A percentile compares a stretch with the other conserved stretches of the same genome.
phyloP scores from a whole-genome alignment of 2,888 invertebrate genomes.

The Noctua comes region DNA sequence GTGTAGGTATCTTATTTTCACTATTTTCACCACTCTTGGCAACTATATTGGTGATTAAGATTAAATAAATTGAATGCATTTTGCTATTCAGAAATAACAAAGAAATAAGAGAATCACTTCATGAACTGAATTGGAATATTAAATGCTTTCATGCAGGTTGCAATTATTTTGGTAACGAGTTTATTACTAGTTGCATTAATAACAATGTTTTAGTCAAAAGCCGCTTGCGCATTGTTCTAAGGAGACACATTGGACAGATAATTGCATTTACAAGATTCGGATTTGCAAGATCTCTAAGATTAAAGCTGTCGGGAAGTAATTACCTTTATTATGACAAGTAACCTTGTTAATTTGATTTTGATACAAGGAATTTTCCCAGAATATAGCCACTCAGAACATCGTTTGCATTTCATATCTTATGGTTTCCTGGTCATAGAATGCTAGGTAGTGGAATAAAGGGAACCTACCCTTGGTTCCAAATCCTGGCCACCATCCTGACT shows the following conservation, averaged over 20 bases:
- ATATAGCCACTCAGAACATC: not conserved
- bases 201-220: not conserved
- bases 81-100: not conserved
- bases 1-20: conserved; percentile 5
- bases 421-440: not conserved
- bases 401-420: not conserved
- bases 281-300: not conserved
- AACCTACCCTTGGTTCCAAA: conserved; percentile 85
- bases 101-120: not conserved
- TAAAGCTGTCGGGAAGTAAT: not conserved
- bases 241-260: not conserved
- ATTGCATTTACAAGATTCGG: not conserved
- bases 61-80: conserved; percentile 9
- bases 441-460: not conserved
- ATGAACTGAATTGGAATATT: not conserved
- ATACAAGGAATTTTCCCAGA: not conserved
- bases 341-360: not conserved
- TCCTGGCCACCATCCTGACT: conserved; percentile 88
- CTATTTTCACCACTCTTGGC: conserved; percentile 15
- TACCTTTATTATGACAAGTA: not conserved
- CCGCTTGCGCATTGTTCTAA: not conserved
- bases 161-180: not conserved
- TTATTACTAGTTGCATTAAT: not conserved
- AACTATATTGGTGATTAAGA: conserved; percentile 11
- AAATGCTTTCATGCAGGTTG: not conserved